Evolutionary conservation across 2,797 vertebrate genomes (phyloP), one percentile per base, ranked within the genome.

Genomic region (Manis pentadactyla): DNA sequence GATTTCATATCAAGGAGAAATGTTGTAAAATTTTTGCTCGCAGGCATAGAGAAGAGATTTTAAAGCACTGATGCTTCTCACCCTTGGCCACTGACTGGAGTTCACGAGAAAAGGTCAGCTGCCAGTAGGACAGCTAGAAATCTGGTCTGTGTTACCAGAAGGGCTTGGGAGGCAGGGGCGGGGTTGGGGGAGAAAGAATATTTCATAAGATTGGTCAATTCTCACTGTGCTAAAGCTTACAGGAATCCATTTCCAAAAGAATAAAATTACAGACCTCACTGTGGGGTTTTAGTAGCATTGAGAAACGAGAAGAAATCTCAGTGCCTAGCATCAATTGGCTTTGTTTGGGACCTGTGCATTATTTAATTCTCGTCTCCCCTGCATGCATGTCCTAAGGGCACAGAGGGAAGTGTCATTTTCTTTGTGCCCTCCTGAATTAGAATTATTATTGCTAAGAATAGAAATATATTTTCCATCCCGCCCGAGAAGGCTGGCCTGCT

Each of bases 321-420:
- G 92, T 96, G 81, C 90, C 95, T 81, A 81, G 88, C 95, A 95
- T 97, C 95, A 87, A 42, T 90, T 75, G 96, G 95, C 97, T 98
- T 98, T 98, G 97, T 98, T 92, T 90, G 89, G 98, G 97, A 97
- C 98, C 96, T 98, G 97, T 96, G 98, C 96, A 74, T 98, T 97
- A 96, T 96, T 98, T 96, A 79, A 55, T 84, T 85, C 92, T 49
- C 14, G 8, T 87, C 85, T 96, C 91, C 86, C 83, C 87, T 78
- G 92, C 79, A 29, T 19, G 21, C 63, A 27, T 37, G 1, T 85
- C 87, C 88, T 92, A 57, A 90, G 77, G 84, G 87, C 10, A 10
- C 74, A 96, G 96, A 96, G 97, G 88, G 63, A 93, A 97, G 97
- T 97, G 94, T 90, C 94, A 31, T 95, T 93, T 98, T 98, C 98